Base-by-base conservation (phyloP, 1,140 invertebrate species). In the Drosophila rhopaloa region DNA sequence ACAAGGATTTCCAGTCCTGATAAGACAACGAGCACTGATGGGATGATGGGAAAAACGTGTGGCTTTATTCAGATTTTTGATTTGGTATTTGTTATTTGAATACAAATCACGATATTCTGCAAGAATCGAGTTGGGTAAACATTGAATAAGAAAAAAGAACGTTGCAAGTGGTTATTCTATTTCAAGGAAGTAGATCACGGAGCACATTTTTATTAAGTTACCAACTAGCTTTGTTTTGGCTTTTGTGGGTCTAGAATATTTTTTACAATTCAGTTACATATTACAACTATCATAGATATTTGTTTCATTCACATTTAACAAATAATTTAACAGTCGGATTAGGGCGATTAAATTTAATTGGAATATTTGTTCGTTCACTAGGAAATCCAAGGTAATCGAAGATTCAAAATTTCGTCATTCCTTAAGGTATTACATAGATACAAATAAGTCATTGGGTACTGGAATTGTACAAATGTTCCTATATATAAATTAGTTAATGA, bases 1-100 rank as follows among this genome's bases (percentile, higher is more conserved):
- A 58, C 48, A 57, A 14, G 19, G 38, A 53, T 38, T 27, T 37
- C 7, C 7, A 50, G 43, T 50, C 51, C 66, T 41, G 68, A 70
- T 71, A 71, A 71, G 53, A 58, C 63, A 66, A 47, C 57, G 43
- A 38, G 10, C 19, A 8, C 41, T 50, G 46, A 67, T 65, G 44
- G 27, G n/a, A n/a, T 51, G 47, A 67, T 67, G 19, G 41, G 10
- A 6, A 16, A 35, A 60, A 35, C 60, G 60, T 62, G 54, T n/a
- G 6, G 14, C 11, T n/a, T 19, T 41, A 9, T 29, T 6, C 6
- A 2, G 19, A 10, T 61, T 40, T 56, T 16, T 29, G 19, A n/a
- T 56, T 51, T 53, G 5, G 5, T 19, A 16, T 7, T 19, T 37
- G 50, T 37, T 37, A 19, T 53, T 53, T 37, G 50, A 27, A 19